Percentiles rank a stretch among this genome's conserved stretches.
Evolutionary conservation across 2,888 invertebrate genomes (phyloP).

Genomic region (Cylindroiulus punctatus): DNA sequence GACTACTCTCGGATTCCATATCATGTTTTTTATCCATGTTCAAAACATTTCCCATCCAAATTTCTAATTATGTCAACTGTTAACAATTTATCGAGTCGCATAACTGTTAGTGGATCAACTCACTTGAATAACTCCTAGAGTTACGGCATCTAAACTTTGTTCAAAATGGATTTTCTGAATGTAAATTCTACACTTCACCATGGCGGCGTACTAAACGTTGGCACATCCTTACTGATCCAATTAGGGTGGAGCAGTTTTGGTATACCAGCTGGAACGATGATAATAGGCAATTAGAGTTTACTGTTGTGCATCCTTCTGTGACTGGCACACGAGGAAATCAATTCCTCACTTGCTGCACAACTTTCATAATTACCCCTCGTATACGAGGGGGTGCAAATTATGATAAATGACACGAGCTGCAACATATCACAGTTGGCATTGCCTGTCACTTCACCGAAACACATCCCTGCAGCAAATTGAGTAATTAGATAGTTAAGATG

Average conservation of each 20-base stretch:
- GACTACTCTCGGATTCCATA: too few relatives aligned
- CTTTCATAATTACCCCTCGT: background rate
- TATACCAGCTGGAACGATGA: background rate
- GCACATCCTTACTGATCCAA: background rate
- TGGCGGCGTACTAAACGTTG: background rate
- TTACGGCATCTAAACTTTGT: too few relatives aligned
- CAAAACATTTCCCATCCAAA: too few relatives aligned
- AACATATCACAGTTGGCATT: background rate
- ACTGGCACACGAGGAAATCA: slow-evolving; percentile 1
- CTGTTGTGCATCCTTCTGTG: slow-evolving; percentile 34
- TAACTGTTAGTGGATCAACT: too few relatives aligned
- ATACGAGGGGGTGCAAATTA: slow-evolving; percentile 19
- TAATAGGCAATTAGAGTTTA: slow-evolving; percentile 15
- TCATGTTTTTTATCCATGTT: too few relatives aligned
- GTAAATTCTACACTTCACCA: too few relatives aligned
- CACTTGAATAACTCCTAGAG: too few relatives aligned
- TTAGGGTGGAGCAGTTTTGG: background rate
- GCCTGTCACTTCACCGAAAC: background rate
- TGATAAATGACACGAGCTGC: background rate
- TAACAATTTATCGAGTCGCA: too few relatives aligned
- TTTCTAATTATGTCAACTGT: too few relatives aligned
- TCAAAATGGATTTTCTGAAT: background rate
- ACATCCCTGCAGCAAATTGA: background rate
- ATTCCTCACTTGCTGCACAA: background rate
- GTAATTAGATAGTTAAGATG: background rate